Conservation (phyloP, 2,888 invertebrate genomes). For the Frankliniella intonsa region DNA sequence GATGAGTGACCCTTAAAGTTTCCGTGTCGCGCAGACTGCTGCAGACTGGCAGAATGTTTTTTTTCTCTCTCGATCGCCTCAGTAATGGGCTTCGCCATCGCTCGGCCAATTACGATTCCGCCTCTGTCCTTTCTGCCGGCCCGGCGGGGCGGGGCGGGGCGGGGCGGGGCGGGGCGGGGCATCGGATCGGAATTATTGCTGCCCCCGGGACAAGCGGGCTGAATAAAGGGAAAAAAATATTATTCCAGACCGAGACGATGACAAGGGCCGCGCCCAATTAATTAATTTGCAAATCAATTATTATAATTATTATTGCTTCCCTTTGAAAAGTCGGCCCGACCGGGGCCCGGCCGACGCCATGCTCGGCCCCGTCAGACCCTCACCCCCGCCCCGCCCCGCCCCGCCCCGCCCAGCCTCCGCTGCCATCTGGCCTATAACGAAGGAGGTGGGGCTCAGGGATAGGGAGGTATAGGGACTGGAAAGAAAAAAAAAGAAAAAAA, state of each 20-base stretch:
- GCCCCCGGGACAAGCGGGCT: too few species aligned
- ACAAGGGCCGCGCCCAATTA: background rate
- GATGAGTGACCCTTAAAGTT: too few species aligned
- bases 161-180: too few species aligned
- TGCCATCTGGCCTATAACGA: background rate
- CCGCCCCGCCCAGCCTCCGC: background rate
- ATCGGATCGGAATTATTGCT: too few species aligned
- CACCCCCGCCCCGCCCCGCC: background rate
- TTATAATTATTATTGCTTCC: slow-evolving; percentile 22
- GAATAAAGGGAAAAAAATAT: background rate
- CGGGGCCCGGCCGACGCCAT: background rate
- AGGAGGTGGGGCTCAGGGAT: background rate
- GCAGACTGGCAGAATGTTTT: too few species aligned
- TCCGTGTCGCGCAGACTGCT: too few species aligned
- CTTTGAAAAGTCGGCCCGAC: background rate
- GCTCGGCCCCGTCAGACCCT: background rate
- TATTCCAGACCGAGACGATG: background rate
- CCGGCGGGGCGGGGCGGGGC: too few species aligned
- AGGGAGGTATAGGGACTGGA: background rate
- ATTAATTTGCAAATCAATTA: slow-evolving; percentile 26
- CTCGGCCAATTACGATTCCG: too few species aligned
- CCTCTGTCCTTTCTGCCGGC: too few species aligned
- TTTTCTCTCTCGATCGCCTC: too few species aligned
- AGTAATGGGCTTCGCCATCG: too few species aligned
- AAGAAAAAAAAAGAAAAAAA: background rate